phyloP scores from a whole-genome alignment of 2,797 vertebrate species.

The Arctocebus calabarensis region DNA sequence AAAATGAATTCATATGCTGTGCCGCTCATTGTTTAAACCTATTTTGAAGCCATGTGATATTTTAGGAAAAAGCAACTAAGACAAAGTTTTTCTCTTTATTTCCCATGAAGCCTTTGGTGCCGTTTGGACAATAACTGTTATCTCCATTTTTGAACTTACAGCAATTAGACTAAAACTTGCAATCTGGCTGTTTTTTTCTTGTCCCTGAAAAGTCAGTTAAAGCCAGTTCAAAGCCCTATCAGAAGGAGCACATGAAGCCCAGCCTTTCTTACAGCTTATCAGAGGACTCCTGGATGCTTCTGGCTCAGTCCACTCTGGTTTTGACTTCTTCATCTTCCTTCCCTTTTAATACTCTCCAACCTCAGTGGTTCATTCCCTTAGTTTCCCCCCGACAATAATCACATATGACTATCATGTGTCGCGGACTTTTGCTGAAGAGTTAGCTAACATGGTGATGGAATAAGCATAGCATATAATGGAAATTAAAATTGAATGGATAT shows the following conservation, averaged over 20 bases:
- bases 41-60: neutral
- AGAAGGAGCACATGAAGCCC: neutral
- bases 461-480: neutral
- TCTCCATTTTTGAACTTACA: constrained; percentile 44
- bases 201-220: constrained; percentile 13
- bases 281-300: neutral
- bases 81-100: neutral
- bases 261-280: neutral
- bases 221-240: neutral
- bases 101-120: neutral
- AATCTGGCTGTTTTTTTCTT: neutral
- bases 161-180: constrained; percentile 31
- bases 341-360: neutral
- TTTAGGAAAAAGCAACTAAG: neutral
- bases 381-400: neutral
- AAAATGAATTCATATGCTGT: neutral
- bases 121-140: constrained; percentile 30
- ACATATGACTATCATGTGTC: neutral
- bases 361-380: neutral
- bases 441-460: neutral
- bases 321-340: neutral
- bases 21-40: neutral
- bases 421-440: neutral
- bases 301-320: neutral
- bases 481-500: neutral